Conservation (phyloP, 2,888 invertebrate genomes). For the Conomelus anceps region DNA sequence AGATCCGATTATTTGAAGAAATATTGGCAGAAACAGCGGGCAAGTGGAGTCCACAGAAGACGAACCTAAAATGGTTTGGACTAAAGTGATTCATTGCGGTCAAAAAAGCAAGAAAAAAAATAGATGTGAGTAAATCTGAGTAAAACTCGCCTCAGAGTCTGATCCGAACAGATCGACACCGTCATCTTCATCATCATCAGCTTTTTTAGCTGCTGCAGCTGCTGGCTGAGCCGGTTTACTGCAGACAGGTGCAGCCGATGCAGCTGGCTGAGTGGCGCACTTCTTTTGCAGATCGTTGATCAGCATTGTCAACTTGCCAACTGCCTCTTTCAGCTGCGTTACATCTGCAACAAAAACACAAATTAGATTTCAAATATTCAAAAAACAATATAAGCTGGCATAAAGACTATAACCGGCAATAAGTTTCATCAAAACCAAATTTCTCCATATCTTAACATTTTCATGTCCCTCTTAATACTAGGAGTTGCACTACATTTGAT, state of each 20-base stretch:
- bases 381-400: background rate
- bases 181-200: constrained; percentile 56
- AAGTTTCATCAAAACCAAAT: no score
- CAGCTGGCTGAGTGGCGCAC: constrained; percentile 37
- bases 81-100: no score
- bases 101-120: no score
- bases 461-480: no score
- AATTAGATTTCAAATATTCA: no score
- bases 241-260: constrained; percentile 33
- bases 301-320: constrained; percentile 47
- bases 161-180: constrained; percentile 77
- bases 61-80: no score
- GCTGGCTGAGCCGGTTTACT: constrained; percentile 39
- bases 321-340: constrained; percentile 45
- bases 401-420: no score
- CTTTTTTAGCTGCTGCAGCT: constrained; percentile 34
- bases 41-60: no score
- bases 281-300: constrained; percentile 45
- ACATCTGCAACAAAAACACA: constrained; percentile 38
- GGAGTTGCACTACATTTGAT: no score
- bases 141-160: constrained; percentile 56
- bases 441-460: no score
- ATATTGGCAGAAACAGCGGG: no score
- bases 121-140: background rate
- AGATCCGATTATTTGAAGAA: no score